Conservation (phyloP, 2,888 invertebrate genomes). For the Tetragonula carbonaria region DNA sequence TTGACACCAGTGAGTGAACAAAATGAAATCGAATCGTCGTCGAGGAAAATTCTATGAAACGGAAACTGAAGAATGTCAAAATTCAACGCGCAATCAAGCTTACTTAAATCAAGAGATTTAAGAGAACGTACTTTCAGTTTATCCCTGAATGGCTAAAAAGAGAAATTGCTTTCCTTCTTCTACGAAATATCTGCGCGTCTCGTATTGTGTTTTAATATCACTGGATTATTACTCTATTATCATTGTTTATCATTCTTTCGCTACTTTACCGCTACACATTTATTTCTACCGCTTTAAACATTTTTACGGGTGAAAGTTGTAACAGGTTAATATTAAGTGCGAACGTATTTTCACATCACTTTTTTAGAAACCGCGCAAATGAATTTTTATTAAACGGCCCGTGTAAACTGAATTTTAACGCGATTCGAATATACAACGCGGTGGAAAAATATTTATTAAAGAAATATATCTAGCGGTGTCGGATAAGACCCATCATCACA, state of each 20-base stretch:
- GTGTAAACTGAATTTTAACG: neutral
- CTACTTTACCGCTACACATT: neutral
- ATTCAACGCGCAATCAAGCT: neutral
- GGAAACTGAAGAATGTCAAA: neutral
- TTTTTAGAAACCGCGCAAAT: neutral
- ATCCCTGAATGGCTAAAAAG: neutral
- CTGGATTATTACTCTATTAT: neutral
- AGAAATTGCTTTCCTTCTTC: constrained; percentile 1
- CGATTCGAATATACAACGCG: neutral
- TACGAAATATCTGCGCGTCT: neutral
- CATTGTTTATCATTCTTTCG: neutral
- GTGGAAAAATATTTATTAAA: neutral
- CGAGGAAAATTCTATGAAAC: too few species aligned
- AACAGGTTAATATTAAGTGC: neutral
- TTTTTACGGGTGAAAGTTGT: neutral
- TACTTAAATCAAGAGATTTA: neutral
- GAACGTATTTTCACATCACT: neutral
- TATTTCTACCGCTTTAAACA: neutral
- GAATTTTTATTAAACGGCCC: neutral
- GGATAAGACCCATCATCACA: neutral
- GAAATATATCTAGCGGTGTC: neutral
- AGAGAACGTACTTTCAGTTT: neutral
- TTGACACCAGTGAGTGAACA: neutral
- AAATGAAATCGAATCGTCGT: neutral
- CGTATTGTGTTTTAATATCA: neutral